Evolutionary conservation across 2,888 invertebrate species (phyloP), one percentile per base, ranked within the genome.

Genomic region (Dynastes maya): DNA sequence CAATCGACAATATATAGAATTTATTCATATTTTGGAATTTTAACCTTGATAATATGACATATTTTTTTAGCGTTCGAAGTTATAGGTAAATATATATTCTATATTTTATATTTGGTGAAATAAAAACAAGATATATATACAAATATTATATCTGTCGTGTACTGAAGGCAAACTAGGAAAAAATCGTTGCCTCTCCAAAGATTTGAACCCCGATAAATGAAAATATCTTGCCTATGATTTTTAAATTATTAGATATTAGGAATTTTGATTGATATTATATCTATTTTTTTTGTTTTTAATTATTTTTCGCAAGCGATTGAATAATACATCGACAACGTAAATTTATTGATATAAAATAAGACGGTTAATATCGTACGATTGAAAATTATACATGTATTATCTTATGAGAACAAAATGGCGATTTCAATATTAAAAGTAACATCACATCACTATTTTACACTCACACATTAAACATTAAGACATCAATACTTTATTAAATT

Each of bases 41-140:
- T 16, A 55, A 55, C n/a, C n/a, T 55, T 55, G n/a, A 55, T n/a
- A 55, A 55, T 55, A 55, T 45, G 45, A 16, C 55, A 16, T 55
- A 55, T 55, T 55, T 55, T 55, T 55, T 16, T 55, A 55, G 55
- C 3, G n/a, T 55, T 16, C 6, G 55, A 16, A 16, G 55, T n/a
- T 55, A 2, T 16, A 16, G 55, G 16, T 16, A n/a, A n/a, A 55
- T 16, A 55, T 55, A 16, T 55, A 16, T n/a, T 16, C 16, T 16
- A 55, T 55, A 55, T 55, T 55, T 16, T 55, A 55, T 55, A 55
- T 55, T 55, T 55, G 4, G 6, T 55, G 13, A 16, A 16, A 16
- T 55, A 55, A 55, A 51, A 6, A 16, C n/a, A n/a, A 5, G 55
- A 55, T 11, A 55, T 6, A 16, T n/a, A 16, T 9, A 53, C 5